phyloP scores from a whole-genome alignment of 2,113 vertebrate genomes.

The Pyrgilauda ruficollis region DNA sequence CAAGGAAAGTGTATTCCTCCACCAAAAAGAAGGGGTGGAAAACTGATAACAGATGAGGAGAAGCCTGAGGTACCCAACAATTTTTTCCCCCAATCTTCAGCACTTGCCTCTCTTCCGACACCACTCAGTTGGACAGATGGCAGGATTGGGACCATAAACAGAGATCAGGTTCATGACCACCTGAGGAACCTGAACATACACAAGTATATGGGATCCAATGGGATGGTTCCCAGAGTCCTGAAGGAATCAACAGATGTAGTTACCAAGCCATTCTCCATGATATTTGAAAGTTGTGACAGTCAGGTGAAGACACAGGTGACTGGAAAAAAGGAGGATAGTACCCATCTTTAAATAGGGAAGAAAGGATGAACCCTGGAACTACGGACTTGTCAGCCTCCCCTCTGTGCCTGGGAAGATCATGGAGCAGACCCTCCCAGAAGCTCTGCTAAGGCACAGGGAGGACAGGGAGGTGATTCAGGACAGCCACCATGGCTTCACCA shows the following conservation, averaged over 20 bases:
- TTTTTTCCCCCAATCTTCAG: neutral
- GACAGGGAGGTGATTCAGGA: neutral
- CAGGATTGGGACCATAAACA: neutral
- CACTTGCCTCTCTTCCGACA: neutral
- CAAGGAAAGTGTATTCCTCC: neutral
- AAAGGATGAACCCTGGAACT: neutral
- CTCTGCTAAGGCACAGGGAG: neutral
- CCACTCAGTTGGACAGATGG: neutral
- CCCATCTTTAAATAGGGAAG: neutral
- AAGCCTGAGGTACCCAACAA: neutral
- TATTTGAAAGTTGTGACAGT: neutral
- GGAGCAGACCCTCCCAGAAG: neutral
- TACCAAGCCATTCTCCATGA: neutral
- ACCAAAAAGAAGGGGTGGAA: neutral
- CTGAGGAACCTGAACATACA: neutral
- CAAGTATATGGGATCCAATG: neutral
- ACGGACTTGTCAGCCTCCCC: neutral
- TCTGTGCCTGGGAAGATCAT: neutral
- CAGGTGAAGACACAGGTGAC: neutral
- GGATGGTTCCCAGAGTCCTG: no score
- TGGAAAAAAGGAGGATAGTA: neutral
- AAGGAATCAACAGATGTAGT: neutral
- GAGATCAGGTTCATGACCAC: neutral
- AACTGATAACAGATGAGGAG: neutral
- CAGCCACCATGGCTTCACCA: accelerated